Evolutionary conservation across 2,113 vertebrate species (phyloP), one percentile per base, ranked within the genome.

Genomic region (Seriola rivoliana): DNA sequence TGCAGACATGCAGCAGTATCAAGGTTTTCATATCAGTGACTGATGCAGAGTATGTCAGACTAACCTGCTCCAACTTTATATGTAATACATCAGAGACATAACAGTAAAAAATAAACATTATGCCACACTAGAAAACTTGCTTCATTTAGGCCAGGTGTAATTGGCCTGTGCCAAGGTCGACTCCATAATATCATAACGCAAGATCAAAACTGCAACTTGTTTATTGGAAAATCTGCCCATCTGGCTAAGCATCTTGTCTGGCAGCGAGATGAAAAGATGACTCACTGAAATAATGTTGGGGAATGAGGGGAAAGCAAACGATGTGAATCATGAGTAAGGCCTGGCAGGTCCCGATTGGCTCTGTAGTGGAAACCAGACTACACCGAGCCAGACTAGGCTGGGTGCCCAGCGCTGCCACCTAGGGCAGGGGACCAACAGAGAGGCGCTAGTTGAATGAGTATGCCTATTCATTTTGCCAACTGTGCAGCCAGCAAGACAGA

Each of bases 131-230:
- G 57, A 62, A 85, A 82, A 82, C 57, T 71, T 84, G n/a, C 67
- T 50, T 67, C 50, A 66, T 70, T 78, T 62, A 52, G 82, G 69
- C 78, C 65, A 76, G 82, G 72, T 83, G 74, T 66, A 74, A 34
- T 79, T 65, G 50, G 32, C 29, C 23, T 57, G 59, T 12, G 66
- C 82, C 87, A 84, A 87, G 84, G 88, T 87, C 42, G 14, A 60
- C 82, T 82, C 58, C 46, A 66, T 85, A 72, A 89, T 75, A 81
- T 90, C 82, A 70, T 71, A 88, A 82, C 59, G 40, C 75, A 29
- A 84, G 84, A 93, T 92, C 88, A 92, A 91, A 91, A 92, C 81
- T 36, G 65, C 40, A 58, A 86, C 85, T 92, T 94, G 88, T 93
- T 92, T 92, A 88, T 85, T 82, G 79, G 85, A 88, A 86, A 91